Conservation (phyloP, 1,140 invertebrate genomes). For the Heliconius himera region DNA sequence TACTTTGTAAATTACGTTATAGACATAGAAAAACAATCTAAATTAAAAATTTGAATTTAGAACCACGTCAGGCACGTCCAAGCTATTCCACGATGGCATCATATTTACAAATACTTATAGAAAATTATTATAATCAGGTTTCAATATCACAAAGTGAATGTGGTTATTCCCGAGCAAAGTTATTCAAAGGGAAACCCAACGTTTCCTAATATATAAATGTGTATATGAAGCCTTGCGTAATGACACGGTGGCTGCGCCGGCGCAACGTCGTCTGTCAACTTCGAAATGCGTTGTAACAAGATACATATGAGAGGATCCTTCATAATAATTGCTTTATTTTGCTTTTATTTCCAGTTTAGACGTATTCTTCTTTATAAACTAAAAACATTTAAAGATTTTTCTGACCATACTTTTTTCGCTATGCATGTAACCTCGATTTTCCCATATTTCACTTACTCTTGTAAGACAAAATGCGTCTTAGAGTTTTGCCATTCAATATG, state of each 20-base stretch:
- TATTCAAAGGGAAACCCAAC: not conserved
- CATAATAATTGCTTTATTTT: not conserved
- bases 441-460: too few species aligned
- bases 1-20: too few species aligned
- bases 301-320: not conserved
- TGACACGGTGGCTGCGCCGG: not conserved
- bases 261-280: not conserved
- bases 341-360: not conserved
- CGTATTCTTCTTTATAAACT: not conserved
- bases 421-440: too few species aligned
- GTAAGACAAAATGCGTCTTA: too few species aligned
- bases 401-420: too few species aligned
- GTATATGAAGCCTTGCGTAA: not conserved
- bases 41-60: not conserved
- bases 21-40: too few species aligned
- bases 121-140: not conserved
- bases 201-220: not conserved
- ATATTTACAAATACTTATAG: not conserved
- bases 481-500: too few species aligned
- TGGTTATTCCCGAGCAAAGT: not conserved
- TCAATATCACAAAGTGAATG: not conserved
- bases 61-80: too few species aligned
- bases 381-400: too few species aligned
- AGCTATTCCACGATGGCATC: not conserved
- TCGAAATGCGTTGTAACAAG: not conserved